Evolutionary conservation across 2,797 vertebrate species (phyloP), one percentile per base, ranked within the genome.

Genomic region (Falco berigora): DNA sequence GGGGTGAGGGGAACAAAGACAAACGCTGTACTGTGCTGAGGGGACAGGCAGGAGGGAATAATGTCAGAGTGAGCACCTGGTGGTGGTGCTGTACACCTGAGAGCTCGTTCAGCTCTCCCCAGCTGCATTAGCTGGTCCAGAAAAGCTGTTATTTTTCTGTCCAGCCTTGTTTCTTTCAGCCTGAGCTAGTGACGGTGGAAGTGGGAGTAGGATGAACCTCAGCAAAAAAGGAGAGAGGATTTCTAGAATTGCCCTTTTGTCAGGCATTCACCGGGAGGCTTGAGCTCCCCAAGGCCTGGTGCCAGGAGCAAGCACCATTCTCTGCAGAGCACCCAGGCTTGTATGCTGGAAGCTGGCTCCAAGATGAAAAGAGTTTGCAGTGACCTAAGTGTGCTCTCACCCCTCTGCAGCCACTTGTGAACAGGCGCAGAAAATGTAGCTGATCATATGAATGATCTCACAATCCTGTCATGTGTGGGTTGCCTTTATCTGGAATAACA

Each of bases 1-100:
- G 77, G 63, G 49, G 20, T 89, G 78, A 96, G 64, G 44, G 46
- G 40, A 87, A 64, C 73, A 49, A 93, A 96, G 67, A 56, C 27
- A 50, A 94, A 61, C 14, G 3, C 64, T 74, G 32, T 58, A 20
- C 67, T 55, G 40, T 82, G 42, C 77, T 68, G 85, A 91, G 34
- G 62, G 76, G 68, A 94, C 61, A 90, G 68, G 36, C 49, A 74
- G 77, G 64, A 91, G 72, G 46, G 64, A 92, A 74, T 61, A 83
- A 42, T 92, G 68, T 69, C 78, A 58, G 44, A 91, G 6, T 0
- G 0, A 85, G 38, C 52, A 82, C 77, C 95, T 94, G 71, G 36
- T 74, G 69, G 77, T 79, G 81, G 47, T 95, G 86, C 64, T 95
- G 81, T 87, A 59, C 81, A 87, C 81, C 94, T 85, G 59, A 30